Percentiles rank a stretch among this genome's conserved stretches.
Evolutionary conservation across 1,140 invertebrate genomes (phyloP).

Genomic region (Drosophila suzukii): DNA sequence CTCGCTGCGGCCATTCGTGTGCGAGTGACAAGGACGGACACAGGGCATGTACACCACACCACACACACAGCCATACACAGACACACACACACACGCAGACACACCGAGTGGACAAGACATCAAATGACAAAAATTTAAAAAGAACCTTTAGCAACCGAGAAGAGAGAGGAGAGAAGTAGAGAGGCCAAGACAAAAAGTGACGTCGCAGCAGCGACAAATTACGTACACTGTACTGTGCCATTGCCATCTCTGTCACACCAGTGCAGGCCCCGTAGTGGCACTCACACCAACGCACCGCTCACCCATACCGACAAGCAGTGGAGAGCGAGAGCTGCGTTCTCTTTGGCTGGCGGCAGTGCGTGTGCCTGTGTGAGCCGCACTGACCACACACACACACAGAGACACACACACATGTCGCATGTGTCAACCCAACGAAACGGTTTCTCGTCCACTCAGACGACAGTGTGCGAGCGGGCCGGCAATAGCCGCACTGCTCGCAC

Average conservation of each 20-base stretch:
- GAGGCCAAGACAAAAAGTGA: slow-evolving; percentile 30
- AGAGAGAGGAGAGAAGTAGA: slow-evolving; percentile 25
- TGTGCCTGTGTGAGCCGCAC: slow-evolving; percentile 23
- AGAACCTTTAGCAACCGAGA: slow-evolving; percentile 22
- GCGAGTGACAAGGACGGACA: slow-evolving; percentile 66
- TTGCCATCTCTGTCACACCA: slow-evolving; percentile 77
- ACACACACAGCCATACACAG: background rate
- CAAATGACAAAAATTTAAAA: slow-evolving; percentile 80
- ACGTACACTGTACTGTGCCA: slow-evolving; percentile 40
- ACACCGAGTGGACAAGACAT: slow-evolving; percentile 65
- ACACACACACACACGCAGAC: background rate
- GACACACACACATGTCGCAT: slow-evolving; percentile 54
- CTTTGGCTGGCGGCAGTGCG: slow-evolving; percentile 67
- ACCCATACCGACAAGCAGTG: slow-evolving; percentile 25
- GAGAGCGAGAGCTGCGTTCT: slow-evolving; percentile 38
- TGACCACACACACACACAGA: background rate
- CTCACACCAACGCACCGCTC: slow-evolving; percentile 12
- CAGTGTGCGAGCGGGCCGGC: slow-evolving; percentile 61
- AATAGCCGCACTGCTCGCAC: slow-evolving; percentile 43
- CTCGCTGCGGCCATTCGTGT: slow-evolving; percentile 49
- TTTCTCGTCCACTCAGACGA: slow-evolving; percentile 74
- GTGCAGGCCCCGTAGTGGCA: slow-evolving; percentile 27
- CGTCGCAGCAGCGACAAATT: slow-evolving; percentile 57
- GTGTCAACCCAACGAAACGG: slow-evolving; percentile 68
- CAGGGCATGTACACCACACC: slow-evolving; percentile 9